Evolutionary conservation across 1,140 invertebrate species (phyloP).

Genomic region (Bombus soroeensis): DNA sequence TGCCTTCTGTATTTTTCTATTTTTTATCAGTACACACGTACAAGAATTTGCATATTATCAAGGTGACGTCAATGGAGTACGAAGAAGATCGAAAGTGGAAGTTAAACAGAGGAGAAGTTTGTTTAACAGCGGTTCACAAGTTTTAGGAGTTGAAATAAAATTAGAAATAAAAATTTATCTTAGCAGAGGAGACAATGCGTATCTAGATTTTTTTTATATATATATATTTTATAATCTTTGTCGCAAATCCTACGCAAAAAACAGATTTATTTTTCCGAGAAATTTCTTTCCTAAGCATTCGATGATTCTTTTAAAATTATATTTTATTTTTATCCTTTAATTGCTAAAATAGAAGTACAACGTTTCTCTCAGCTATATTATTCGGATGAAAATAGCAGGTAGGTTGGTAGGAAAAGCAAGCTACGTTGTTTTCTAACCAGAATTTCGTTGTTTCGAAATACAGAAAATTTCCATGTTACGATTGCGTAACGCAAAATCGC

Average conservation of each 20-base stretch:
- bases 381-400: not conserved
- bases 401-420: too few species aligned
- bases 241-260: not conserved
- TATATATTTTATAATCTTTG: not conserved
- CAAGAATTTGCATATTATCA: not conserved
- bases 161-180: not conserved
- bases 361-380: not conserved
- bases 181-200: not conserved
- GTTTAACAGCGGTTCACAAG: not conserved
- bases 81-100: not conserved
- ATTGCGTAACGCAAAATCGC: conserved; percentile 21
- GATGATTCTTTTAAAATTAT: too few species aligned
- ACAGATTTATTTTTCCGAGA: not conserved
- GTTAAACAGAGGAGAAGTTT: not conserved
- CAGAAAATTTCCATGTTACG: not conserved
- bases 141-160: not conserved
- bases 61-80: not conserved
- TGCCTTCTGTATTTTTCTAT: not conserved
- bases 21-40: not conserved
- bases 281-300: too few species aligned
- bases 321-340: not conserved
- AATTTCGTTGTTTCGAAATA: conserved; percentile 12
- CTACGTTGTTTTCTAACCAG: not conserved
- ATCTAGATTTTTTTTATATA: not conserved
- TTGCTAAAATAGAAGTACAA: not conserved